These are phyloP conservation scores for Dioctria rufipes DNA, from an alignment of 2,888 invertebrate genomes.

Conservation along the genomic window DNA sequence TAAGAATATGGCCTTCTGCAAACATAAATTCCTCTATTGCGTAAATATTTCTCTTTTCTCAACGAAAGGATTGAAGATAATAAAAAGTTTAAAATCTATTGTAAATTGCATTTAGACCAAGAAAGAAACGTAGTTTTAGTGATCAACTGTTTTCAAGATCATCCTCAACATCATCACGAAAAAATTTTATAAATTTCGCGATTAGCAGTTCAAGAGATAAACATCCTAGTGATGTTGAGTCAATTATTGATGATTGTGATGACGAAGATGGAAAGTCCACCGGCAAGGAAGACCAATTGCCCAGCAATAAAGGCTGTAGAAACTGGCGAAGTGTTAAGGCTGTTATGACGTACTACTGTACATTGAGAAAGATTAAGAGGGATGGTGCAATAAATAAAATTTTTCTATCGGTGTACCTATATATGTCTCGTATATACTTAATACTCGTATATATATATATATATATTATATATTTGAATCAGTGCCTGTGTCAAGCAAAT, in stretches of 20 bases:
- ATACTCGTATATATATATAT: too few species aligned
- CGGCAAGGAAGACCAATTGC: slow-evolving; percentile 59
- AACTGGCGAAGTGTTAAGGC: slow-evolving; percentile 91
- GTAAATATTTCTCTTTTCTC: slow-evolving; percentile 33
- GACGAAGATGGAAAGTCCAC: slow-evolving; percentile 56
- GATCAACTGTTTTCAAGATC: slow-evolving; percentile 55
- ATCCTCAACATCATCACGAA: slow-evolving; percentile 55
- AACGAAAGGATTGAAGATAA: slow-evolving; percentile 8
- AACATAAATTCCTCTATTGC: slow-evolving; percentile 54
- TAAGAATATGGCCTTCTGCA: slow-evolving; percentile 63
- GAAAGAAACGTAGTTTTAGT: slow-evolving; percentile 56
- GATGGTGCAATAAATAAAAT: slow-evolving; percentile 71
- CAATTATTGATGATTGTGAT: slow-evolving; percentile 40
- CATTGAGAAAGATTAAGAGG: slow-evolving; percentile 93
- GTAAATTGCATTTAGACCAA: slow-evolving; percentile 46
- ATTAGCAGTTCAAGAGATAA: slow-evolving; percentile 59
- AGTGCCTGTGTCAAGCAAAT: background rate
- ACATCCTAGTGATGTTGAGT: slow-evolving; percentile 53
- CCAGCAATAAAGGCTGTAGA: slow-evolving; percentile 71
- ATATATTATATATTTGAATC: background rate
- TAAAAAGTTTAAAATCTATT: slow-evolving; percentile 23
- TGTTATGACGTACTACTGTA: slow-evolving; percentile 91
- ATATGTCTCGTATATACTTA: slow-evolving; percentile 2
- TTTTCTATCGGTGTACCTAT: slow-evolving; percentile 41
- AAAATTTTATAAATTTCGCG: slow-evolving; percentile 57